A percentile compares a stretch with the other conserved stretches of the same genome.
Conservation (phyloP, 1,140 invertebrate species). For the Bombus vancouverensis region DNA sequence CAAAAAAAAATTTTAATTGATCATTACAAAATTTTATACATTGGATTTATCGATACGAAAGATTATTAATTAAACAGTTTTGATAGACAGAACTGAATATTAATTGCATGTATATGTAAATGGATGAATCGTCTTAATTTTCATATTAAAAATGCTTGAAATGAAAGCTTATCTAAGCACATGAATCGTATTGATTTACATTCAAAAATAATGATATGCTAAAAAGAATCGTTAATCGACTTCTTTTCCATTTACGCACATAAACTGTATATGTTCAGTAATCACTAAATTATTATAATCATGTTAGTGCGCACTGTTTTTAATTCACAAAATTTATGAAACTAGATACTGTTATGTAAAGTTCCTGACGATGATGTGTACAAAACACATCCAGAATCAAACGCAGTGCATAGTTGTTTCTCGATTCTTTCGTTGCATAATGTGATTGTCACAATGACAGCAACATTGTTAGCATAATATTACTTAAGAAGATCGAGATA, state of each 20-base stretch:
- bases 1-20: too few species aligned
- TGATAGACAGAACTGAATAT: too few species aligned
- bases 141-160: too few species aligned
- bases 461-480: background rate
- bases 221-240: slow-evolving; percentile 16
- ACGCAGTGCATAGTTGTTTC: background rate
- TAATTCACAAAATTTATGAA: background rate
- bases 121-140: too few species aligned
- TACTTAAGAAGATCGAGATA: background rate
- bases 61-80: too few species aligned
- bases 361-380: background rate
- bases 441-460: background rate
- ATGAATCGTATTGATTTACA: background rate
- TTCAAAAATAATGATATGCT: background rate
- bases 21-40: too few species aligned
- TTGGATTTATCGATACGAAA: too few species aligned
- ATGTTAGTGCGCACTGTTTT: background rate
- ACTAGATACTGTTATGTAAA: background rate
- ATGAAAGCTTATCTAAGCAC: background rate
- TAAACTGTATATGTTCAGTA: background rate
- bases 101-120: too few species aligned
- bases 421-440: background rate
- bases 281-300: background rate
- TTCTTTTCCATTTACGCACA: background rate
- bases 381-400: background rate